These are phyloP conservation scores for Musca domestica DNA, from an alignment of 1,140 invertebrate species.

Conservation along the genomic window DNA sequence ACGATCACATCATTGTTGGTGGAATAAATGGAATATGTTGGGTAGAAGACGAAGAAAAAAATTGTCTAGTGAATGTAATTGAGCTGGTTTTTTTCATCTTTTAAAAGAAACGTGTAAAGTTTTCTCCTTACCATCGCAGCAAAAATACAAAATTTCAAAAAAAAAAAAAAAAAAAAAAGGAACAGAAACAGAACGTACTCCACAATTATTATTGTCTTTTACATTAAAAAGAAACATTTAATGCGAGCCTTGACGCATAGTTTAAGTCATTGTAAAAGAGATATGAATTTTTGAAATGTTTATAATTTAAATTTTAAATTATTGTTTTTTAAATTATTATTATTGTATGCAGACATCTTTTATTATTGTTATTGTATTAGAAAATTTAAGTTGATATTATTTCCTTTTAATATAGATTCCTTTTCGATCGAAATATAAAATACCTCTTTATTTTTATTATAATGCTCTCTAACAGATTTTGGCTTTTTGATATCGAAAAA, in stretches of 20 bases:
- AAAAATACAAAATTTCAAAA: background rate
- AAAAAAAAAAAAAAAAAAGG: background rate
- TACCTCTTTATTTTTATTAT: too few relatives aligned
- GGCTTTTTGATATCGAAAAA: too few relatives aligned
- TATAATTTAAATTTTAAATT: too few relatives aligned
- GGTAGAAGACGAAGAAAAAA: background rate
- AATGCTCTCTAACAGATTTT: too few relatives aligned
- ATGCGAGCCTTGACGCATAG: background rate
- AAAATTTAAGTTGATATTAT: too few relatives aligned
- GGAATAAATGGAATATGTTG: background rate
- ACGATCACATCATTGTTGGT: too few relatives aligned
- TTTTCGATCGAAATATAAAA: too few relatives aligned
- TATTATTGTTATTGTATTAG: too few relatives aligned
- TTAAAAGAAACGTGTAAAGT: slow-evolving; percentile 8
- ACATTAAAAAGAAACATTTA: too few relatives aligned
- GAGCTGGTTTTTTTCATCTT: slow-evolving; percentile 1
- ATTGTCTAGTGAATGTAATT: slow-evolving; percentile 2
- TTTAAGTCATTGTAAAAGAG: background rate
- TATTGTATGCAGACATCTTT: too few relatives aligned
- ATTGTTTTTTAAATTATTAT: too few relatives aligned
- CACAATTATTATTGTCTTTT: slow-evolving; percentile 10
- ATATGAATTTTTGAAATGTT: background rate
- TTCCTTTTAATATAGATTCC: too few relatives aligned
- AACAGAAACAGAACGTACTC: background rate
- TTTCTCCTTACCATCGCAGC: slow-evolving; percentile 7